Base-by-base conservation (phyloP, 2,888 invertebrate species). In the Sesamia inferens region DNA sequence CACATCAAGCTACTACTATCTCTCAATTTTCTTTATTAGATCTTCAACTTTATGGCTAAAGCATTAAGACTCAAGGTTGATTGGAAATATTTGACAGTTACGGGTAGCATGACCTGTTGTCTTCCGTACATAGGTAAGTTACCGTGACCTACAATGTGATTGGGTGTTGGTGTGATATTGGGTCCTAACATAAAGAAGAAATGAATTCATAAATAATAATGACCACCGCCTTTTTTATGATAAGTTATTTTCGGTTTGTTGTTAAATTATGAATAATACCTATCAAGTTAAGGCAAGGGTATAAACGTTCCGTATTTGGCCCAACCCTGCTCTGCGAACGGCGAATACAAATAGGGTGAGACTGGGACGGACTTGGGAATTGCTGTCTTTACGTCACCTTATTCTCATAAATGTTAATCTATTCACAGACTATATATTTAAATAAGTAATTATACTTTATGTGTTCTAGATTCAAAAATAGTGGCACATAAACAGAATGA, bases 251-350 rank as follows among this genome's bases (percentile, higher is more conserved):
- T 31, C 8, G n/a, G n/a, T n/a, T n/a, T n/a, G n/a, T n/a, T n/a
- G n/a, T n/a, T n/a, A n/a, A n/a, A n/a, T n/a, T n/a, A n/a, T n/a
- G n/a, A n/a, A n/a, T n/a, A n/a, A n/a, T n/a, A n/a, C n/a, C n/a
- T n/a, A n/a, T n/a, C 90, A 87, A 88, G 91, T 90, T 91, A 92
- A 91, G 92, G 91, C 91, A 91, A 88, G 88, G 90, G 88, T 87
- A 89, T 89, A 90, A 90, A 87, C 87, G 90, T 89, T 85, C 90
- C 84, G 87, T 89, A 90, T 91, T 90, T 89, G 87, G 90, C 88
- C 88, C 89, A 87, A 88, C 88, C 91, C 90, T 89, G 79, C 74
- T 82, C 72, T 77, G 74, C 90, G 89, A 82, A 76, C 67, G 22
- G 61, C 71, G 93, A 92, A 93, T 93, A 93, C 92, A 91, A 93